Evolutionary conservation across 2,113 vertebrate genomes (phyloP).

Genomic region (Rhodinocichla rosea): DNA sequence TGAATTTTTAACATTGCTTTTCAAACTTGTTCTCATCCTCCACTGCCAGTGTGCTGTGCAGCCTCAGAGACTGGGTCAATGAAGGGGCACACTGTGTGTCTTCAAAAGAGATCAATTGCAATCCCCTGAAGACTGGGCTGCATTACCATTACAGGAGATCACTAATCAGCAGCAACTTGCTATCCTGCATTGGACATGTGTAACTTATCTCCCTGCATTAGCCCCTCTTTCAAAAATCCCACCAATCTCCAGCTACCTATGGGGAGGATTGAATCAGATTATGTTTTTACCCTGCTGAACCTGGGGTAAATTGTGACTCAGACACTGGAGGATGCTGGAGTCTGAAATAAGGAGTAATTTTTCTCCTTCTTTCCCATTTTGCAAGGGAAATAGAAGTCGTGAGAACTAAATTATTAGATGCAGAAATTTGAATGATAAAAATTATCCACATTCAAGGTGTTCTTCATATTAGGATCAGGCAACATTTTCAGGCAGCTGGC

Average conservation of each 20-base stretch:
- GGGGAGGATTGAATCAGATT: background rate
- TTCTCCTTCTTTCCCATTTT: background rate
- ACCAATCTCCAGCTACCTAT: background rate
- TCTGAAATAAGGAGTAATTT: background rate
- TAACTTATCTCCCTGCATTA: constrained; percentile 7
- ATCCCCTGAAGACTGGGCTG: background rate
- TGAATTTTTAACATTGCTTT: background rate
- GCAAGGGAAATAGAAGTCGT: background rate
- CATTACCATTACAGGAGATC: constrained; percentile 37
- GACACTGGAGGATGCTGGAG: background rate
- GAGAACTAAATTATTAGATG: background rate
- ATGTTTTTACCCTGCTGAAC: background rate
- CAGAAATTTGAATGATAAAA: background rate
- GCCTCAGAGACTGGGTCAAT: constrained; percentile 18
- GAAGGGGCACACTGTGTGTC: background rate
- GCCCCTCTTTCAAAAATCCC: background rate
- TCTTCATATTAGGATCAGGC: background rate
- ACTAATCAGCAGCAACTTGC: constrained; percentile 32
- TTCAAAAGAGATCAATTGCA: constrained; percentile 32
- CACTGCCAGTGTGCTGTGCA: background rate
- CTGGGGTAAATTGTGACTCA: background rate
- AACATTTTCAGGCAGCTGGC: background rate
- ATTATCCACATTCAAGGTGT: background rate
- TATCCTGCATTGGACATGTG: background rate
- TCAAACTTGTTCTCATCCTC: background rate